Evolutionary conservation across 1,140 invertebrate species (phyloP).

Genomic region (Pogonus chalceus): DNA sequence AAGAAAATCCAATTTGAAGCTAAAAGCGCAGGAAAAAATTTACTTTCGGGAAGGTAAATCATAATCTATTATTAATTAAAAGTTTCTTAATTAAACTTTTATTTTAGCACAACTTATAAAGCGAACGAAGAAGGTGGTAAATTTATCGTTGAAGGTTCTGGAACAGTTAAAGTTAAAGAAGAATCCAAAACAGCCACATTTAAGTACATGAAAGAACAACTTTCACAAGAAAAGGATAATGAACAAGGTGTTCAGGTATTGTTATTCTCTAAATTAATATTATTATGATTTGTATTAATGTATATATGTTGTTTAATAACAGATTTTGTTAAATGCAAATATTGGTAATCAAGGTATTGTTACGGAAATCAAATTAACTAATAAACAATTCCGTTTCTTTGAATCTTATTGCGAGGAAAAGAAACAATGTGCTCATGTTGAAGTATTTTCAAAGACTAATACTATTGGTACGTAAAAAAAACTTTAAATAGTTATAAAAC

Average conservation of each 20-base stretch:
- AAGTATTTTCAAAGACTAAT: constrained; percentile 50
- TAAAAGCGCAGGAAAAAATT: constrained; percentile 50
- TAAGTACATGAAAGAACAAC: constrained; percentile 53
- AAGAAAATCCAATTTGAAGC: constrained; percentile 51
- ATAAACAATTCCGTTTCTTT: constrained; percentile 55
- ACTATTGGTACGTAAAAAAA: constrained; percentile 37
- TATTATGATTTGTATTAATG: neutral
- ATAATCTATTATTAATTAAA: neutral
- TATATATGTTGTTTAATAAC: constrained; percentile 9
- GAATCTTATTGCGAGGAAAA: constrained; percentile 65
- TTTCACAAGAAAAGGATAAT: constrained; percentile 44
- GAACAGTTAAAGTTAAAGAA: constrained; percentile 52
- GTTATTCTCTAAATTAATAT: neutral
- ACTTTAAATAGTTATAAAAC: constrained; percentile 1
- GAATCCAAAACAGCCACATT: constrained; percentile 56
- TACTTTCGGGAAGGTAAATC: constrained; percentile 47
- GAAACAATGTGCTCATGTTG: constrained; percentile 62
- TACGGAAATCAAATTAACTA: constrained; percentile 54
- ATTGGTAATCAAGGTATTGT: constrained; percentile 44
- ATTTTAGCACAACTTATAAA: constrained; percentile 49
- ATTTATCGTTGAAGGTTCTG: constrained; percentile 59
- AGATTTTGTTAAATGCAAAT: constrained; percentile 41
- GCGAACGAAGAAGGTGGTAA: constrained; percentile 59
- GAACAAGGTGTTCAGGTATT: constrained; percentile 51
- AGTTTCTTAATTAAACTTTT: neutral